Evolutionary conservation across 2,797 vertebrate species (phyloP).

Genomic region (Chaunax sp.): DNA sequence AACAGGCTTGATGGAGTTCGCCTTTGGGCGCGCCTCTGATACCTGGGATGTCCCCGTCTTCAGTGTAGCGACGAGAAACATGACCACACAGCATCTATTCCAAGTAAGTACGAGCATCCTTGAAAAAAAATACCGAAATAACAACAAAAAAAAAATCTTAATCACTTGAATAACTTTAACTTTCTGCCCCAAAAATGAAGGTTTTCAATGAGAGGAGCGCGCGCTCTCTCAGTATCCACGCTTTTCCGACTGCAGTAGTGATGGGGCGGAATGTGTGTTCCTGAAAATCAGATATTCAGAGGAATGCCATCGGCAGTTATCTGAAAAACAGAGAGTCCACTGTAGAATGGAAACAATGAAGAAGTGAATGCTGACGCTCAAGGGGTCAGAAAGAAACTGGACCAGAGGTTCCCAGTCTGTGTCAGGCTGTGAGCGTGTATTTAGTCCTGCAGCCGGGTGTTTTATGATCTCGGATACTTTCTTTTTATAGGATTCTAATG

Average conservation of each 20-base stretch:
- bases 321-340: slow-evolving; percentile 31
- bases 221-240: slow-evolving; percentile 63
- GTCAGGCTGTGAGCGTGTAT: slow-evolving; percentile 70
- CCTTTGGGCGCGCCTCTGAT: slow-evolving; percentile 86
- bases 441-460: slow-evolving; percentile 68
- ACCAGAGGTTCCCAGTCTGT: slow-evolving; percentile 61
- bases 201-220: slow-evolving; percentile 43
- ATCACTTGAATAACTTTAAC: neutral
- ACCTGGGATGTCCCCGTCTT: slow-evolving; percentile 89
- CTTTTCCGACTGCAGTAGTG: slow-evolving; percentile 23
- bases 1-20: slow-evolving; percentile 95
- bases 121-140: slow-evolving; percentile 7
- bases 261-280: slow-evolving; percentile 32
- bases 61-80: slow-evolving; percentile 88
- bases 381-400: slow-evolving; percentile 53
- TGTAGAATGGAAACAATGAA: slow-evolving; percentile 25
- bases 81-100: slow-evolving; percentile 87
- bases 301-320: slow-evolving; percentile 47
- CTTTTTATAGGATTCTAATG: slow-evolving; percentile 87
- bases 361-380: slow-evolving; percentile 39
- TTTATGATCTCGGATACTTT: slow-evolving; percentile 83
- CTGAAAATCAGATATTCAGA: slow-evolving; percentile 55
- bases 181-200: slow-evolving; percentile 12
- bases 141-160: neutral
- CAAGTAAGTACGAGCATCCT: slow-evolving; percentile 88